Evolutionary conservation across 2,797 vertebrate genomes (phyloP).

Genomic region (Hyperoplus lanceolatus): DNA sequence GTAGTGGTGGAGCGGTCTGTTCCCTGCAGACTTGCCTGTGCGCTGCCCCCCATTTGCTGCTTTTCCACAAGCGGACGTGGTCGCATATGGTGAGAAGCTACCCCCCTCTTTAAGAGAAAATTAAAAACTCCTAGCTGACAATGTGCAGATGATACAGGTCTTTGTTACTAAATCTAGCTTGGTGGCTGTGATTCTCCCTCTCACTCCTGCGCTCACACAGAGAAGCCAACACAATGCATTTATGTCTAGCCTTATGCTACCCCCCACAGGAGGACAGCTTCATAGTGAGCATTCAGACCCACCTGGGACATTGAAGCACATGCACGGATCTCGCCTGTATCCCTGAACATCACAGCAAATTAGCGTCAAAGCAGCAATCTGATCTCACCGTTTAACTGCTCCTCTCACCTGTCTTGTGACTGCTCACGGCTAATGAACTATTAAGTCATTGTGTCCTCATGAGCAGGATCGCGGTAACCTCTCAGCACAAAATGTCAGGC

Average conservation of each 20-base stretch:
- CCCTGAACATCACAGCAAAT: conserved; percentile 47
- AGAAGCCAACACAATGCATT: conserved; percentile 33
- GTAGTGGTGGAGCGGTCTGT: conserved; percentile 34
- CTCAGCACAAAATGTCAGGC: conserved; percentile 47
- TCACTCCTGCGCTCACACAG: conserved; percentile 36
- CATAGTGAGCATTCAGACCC: conserved; percentile 29
- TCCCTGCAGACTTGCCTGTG: conserved; percentile 40
- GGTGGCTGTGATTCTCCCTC: conserved; percentile 23
- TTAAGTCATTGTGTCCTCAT: conserved; percentile 56
- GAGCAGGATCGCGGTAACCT: conserved; percentile 43
- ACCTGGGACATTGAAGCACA: conserved; percentile 38
- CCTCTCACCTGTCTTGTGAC: conserved; percentile 63
- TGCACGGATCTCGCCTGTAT: conserved; percentile 13
- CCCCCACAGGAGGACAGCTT: conserved; percentile 33
- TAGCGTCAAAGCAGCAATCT: conserved; percentile 46
- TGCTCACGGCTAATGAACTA: conserved; percentile 56
- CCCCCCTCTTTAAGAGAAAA: conserved; percentile 56
- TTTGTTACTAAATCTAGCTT: conserved; percentile 64
- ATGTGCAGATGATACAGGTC: conserved; percentile 59
- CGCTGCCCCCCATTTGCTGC: conserved; percentile 50
- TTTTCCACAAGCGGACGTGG: conserved; percentile 50
- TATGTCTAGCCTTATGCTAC: conserved; percentile 41
- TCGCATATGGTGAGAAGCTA: conserved; percentile 53
- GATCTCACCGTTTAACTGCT: conserved; percentile 53
- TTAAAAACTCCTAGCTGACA: conserved; percentile 55